Base-by-base conservation (phyloP, 2,797 vertebrate genomes). In the Coccyzus lansbergi region DNA sequence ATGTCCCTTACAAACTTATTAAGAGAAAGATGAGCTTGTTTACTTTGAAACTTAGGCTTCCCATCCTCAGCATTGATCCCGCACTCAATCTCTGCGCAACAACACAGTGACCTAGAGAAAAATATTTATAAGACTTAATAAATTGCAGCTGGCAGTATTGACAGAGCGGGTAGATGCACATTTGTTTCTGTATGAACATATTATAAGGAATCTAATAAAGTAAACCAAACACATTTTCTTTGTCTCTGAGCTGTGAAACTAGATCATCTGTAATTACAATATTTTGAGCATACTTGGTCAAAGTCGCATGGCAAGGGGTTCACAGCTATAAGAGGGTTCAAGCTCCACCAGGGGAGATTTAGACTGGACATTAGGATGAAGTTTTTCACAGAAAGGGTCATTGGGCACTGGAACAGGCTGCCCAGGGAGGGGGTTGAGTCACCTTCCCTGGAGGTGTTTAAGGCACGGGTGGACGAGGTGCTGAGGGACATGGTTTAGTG, bases 61-160 rank as follows among this genome's bases (percentile, higher is more conserved):
- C 21, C 68, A 34, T 83, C 86, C 77, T 69, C 5, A 74, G 56
- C 89, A 95, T 71, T 56, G 84, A 95, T 94, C 68, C 75, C 63
- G 49, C 82, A 53, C 70, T 76, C 72, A 34, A 34, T 33, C 44
- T 76, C 89, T 89, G 80, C 34, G 90, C 76, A 88, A 86, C 71
- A 67, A 74, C 18, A 91, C 38, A 60, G 44, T 58, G 91, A 85
- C 86, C 86, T 70, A 60, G 75, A 83, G 84, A 86, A 89, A 93
- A 94, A 96, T 92, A 87, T 25, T n/a, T 80, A 68, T 92, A 89
- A 93, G 91, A 88, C 64, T 83, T 91, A 87, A 96, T 92, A 93
- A 96, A 96, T 94, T 84, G 89, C 76, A 87, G 82, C 8, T 93
- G 95, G 94, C 84, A 89, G 36, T 94, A 95, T 95, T 94, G 94